Percentiles rank a stretch among this genome's conserved stretches.
Evolutionary conservation across 1,140 invertebrate genomes (phyloP).

Genomic region (Metaphire vulgaris): DNA sequence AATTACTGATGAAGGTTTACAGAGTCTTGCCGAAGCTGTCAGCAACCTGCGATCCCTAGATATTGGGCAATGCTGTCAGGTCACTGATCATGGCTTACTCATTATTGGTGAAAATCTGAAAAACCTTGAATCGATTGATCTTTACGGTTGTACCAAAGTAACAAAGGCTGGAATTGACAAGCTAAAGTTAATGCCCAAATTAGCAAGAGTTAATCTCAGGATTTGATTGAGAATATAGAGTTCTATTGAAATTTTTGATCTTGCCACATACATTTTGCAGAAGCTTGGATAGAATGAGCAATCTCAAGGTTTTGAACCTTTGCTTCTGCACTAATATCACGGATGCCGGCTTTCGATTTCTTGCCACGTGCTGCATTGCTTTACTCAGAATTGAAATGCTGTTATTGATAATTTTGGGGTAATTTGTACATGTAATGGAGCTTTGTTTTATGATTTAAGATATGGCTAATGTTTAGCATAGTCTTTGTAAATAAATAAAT

Average conservation of each 20-base stretch:
- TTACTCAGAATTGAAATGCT: too few species aligned
- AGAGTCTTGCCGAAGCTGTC: constrained; percentile 70
- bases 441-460: too few species aligned
- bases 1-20: constrained; percentile 83
- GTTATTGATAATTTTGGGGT: too few species aligned
- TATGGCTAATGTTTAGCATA: too few species aligned
- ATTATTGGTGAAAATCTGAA: constrained; percentile 67
- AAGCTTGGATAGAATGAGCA: too few species aligned
- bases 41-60: constrained; percentile 81
- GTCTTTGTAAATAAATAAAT: too few species aligned
- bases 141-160: constrained; percentile 87
- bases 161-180: constrained; percentile 76
- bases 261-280: too few species aligned
- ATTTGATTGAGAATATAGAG: too few species aligned
- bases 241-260: too few species aligned
- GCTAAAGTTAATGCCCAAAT: constrained; percentile 76
- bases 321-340: constrained; percentile 89
- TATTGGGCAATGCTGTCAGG: constrained; percentile 81
- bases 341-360: constrained; percentile 78
- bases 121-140: constrained; percentile 77
- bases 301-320: constrained; percentile 76
- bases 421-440: too few species aligned
- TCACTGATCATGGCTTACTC: constrained; percentile 79
- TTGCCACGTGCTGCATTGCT: too few species aligned
- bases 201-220: constrained; percentile 77